Evolutionary conservation across 2,113 vertebrate species (phyloP).

Genomic region (Crotalus tigris): DNA sequence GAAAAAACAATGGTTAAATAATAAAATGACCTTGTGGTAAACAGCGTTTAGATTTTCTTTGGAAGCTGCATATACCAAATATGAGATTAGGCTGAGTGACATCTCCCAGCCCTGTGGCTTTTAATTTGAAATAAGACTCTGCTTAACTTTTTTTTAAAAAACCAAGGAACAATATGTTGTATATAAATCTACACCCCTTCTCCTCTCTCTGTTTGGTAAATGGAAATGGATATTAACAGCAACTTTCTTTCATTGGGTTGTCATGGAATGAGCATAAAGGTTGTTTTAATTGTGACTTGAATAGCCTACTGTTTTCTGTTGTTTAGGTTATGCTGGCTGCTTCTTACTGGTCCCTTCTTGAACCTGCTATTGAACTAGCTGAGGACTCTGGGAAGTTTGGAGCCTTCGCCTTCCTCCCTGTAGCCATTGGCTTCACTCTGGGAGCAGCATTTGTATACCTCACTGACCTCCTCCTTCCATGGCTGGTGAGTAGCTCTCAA

Average conservation of each 20-base stretch:
- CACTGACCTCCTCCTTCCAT: conserved; percentile 81
- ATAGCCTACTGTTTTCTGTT: background rate
- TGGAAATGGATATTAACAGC: background rate
- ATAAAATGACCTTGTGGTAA: background rate
- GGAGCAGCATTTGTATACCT: conserved; percentile 89
- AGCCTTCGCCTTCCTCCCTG: conserved; percentile 84
- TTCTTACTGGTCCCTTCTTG: conserved; percentile 95
- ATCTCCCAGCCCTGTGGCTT: background rate
- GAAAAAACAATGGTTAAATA: background rate
- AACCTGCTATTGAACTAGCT: conserved; percentile 90
- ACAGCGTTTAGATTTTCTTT: background rate
- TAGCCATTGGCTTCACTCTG: conserved; percentile 84
- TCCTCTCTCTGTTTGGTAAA: background rate
- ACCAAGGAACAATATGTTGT: background rate
- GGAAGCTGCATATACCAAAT: background rate
- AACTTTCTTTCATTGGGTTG: background rate
- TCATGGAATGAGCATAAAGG: background rate
- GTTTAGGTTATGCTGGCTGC: conserved; percentile 93
- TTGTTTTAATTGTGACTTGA: background rate
- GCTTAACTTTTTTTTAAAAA: background rate
- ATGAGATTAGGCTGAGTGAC: background rate
- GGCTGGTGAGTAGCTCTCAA: conserved; percentile 75
- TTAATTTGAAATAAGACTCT: background rate
- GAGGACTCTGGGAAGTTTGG: conserved; percentile 85
- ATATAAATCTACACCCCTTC: background rate